Evolutionary conservation across 1,140 invertebrate genomes (phyloP), one percentile per base, ranked within the genome.

Genomic region (Meloidogyne chitwoodi): DNA sequence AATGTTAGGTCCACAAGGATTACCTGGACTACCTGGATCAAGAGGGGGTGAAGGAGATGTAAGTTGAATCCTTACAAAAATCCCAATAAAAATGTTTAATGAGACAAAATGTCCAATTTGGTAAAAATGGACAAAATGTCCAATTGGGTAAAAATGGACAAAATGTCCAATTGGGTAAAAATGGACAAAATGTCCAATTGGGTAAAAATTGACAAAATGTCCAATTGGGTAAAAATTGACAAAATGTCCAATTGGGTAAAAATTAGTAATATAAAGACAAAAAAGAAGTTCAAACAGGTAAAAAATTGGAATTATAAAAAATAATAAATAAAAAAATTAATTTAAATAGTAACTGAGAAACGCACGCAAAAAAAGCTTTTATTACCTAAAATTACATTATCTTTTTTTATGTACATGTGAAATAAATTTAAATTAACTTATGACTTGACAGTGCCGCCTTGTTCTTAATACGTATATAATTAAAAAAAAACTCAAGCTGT

Each of bases 1-100:
- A 68, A 38, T 61, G 8, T 41, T 16, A 70, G 68, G 68, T 34
- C 71, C 26, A 1, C 71, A 24, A 1, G 71, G 71, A 61, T 24
- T 64, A 56, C 71, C 71, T 12, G 75, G 75, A 62, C 24, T 19
- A 10, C 4, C 75, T n/a, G 75, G 75, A 29, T 29, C 12, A 34
- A 27, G 19, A 41, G 72, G 72, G 2, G 22, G 26, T 22, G 0
- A n/a, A 16, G 72, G 11, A 56, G n/a, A 0, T 56, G 48, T 56
- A 56, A 56, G 48, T 56, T 19, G 5, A 19, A 14, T 41, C 2
- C 12, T 14, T 41, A 10, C 16, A 41, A 41, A 34, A 34, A 34
- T 4, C 10, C 31, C 10, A 34, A 34, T 4, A 34, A 34, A 34
- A n/a, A n/a, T n/a, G n/a, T 34, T 34, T 10, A 4, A 4, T 34